These are phyloP conservation scores for Orchesella cincta DNA, from an alignment of 1,140 invertebrate species.

Conservation along the genomic window DNA sequence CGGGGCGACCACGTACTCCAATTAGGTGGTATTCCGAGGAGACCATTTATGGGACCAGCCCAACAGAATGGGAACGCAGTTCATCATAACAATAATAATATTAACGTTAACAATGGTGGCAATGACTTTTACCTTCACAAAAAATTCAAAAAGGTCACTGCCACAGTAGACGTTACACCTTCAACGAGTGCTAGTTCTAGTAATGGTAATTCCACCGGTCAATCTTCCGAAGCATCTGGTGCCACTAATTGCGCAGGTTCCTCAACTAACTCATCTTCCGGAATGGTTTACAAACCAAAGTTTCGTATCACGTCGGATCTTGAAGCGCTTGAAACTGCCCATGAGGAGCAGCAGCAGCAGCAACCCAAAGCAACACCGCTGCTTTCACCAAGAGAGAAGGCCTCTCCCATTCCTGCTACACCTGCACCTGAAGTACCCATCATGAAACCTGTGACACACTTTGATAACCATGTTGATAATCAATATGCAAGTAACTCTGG, in stretches of 20 bases:
- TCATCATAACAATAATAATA: background rate
- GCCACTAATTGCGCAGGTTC: background rate
- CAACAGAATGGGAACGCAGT: constrained; percentile 7
- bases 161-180: background rate
- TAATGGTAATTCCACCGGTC: background rate
- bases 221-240: background rate
- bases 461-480: background rate
- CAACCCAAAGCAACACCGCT: background rate
- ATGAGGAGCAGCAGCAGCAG: background rate
- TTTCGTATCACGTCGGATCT: constrained; percentile 33
- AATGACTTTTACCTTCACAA: constrained; percentile 47
- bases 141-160: constrained; percentile 49
- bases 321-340: background rate
- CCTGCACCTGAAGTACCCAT: background rate
- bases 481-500: background rate
- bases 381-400: background rate
- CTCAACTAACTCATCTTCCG: background rate
- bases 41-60: constrained; percentile 5
- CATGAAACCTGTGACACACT: background rate
- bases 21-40: constrained; percentile 4
- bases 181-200: background rate
- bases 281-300: constrained; percentile 49
- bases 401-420: background rate
- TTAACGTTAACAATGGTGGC: constrained; percentile 7
- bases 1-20: background rate